Evolutionary conservation across 2,888 invertebrate genomes (phyloP), one percentile per base, ranked within the genome.

Genomic region (Himalopsyche tibetana): DNA sequence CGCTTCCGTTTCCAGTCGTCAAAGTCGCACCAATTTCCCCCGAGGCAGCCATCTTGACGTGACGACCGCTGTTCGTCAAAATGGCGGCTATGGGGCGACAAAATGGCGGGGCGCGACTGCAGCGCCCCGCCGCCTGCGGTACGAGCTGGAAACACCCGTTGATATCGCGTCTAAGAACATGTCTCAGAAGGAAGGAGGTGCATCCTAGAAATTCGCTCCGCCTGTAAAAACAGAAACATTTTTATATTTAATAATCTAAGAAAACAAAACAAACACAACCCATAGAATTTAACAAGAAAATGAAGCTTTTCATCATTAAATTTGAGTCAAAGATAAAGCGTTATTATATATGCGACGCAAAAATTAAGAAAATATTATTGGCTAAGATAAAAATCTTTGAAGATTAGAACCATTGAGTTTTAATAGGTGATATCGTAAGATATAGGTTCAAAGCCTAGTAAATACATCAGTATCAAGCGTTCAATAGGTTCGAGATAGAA

Each of bases 141-240:
- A 96, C 95, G 90, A 97, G 93, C 91, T 95, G 95, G 92, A 95
- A 97, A 89, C 95, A 95, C 90, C 97, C 97, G 90, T 93, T 90
- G 90, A 92, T 91, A 90, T 94, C 94, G 93, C 94, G 95, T 95
- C 95, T 95, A 92, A 96, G 94, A 89, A 96, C 95, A 94, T 96
- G 95, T 92, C 95, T 95, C 90, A 98, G 94, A 90, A 97, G 96
- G 93, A 98, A 97, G 92, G 97, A 97, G 95, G 97, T 96, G 92
- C 98, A 98, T 94, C 98, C 98, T 93, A 98, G 94, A 92, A 98
- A 96, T 93, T 98, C 98, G 94, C 97, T 98, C 93, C 96, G 95
- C 94, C 98, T 98, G 95, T 19, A 95, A 96, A 74, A 82, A 82
- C 19, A 83, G 69, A 40, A 80, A 63, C 63, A 74, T 63, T 40